These are phyloP conservation scores for Callimorpha dominula DNA, from an alignment of 2,888 invertebrate species.

Conservation along the genomic window DNA sequence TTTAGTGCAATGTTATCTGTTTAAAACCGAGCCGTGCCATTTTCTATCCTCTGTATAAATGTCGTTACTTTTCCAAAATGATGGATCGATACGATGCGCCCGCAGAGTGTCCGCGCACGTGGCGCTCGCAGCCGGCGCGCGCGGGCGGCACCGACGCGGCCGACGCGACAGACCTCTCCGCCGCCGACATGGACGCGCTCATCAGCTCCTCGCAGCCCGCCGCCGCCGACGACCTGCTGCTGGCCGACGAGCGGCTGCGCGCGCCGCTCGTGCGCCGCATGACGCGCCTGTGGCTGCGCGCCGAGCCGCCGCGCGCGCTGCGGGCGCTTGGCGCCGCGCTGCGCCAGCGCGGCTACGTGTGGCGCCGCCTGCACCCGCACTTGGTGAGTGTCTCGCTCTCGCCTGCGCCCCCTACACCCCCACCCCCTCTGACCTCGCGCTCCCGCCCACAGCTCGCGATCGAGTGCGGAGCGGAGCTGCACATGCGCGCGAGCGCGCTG, in stretches of 20 bases:
- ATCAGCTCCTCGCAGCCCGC: conserved; percentile 96
- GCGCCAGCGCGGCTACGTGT: conserved; percentile 77
- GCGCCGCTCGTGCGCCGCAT: conserved; percentile 92
- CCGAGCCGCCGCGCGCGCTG: conserved; percentile 89
- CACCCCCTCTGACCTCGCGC: too few relatives aligned
- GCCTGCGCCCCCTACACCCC: neutral
- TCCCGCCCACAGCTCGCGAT: conserved; percentile 78
- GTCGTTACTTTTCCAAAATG: too few relatives aligned
- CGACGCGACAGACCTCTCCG: conserved; percentile 50
- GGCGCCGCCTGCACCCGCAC: conserved; percentile 68
- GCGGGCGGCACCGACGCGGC: conserved; percentile 44
- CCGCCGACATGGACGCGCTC: conserved; percentile 81
- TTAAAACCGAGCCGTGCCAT: too few relatives aligned
- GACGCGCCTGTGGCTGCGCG: conserved; percentile 96
- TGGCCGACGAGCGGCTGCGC: conserved; percentile 85
- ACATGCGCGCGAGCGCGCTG: conserved; percentile 71
- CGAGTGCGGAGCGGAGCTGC: conserved; percentile 68
- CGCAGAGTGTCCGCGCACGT: conserved; percentile 38
- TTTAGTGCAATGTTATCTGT: too few relatives aligned
- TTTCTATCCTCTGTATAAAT: too few relatives aligned
- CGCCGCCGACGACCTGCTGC: conserved; percentile 92
- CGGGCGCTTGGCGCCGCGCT: conserved; percentile 88
- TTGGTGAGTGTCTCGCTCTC: conserved; percentile 63
- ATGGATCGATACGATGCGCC: too few relatives aligned
- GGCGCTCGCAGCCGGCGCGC: conserved; percentile 20